Conservation (phyloP, 2,113 vertebrate species). For the Pica pica region DNA sequence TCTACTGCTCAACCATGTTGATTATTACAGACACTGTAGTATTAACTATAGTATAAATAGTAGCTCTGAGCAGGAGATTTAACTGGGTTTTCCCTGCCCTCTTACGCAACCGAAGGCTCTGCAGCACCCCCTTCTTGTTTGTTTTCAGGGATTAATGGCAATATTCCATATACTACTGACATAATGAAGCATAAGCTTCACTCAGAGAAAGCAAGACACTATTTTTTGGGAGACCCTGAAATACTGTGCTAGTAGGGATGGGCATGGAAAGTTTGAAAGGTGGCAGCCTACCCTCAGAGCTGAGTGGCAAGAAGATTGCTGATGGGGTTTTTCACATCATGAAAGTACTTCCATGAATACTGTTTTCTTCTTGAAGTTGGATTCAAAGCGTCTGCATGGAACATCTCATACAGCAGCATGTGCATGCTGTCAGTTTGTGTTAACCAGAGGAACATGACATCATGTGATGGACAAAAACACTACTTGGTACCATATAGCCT, state of each 20-base stretch:
- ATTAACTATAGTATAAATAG: conserved; percentile 37
- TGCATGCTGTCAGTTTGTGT: not conserved
- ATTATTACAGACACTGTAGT: conserved; percentile 16
- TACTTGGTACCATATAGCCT: not conserved
- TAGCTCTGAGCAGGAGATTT: conserved; percentile 9
- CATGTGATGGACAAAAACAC: not conserved
- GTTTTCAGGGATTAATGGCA: conserved; percentile 42
- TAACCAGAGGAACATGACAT: not conserved
- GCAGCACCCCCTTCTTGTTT: conserved; percentile 16
- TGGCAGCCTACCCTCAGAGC: not conserved
- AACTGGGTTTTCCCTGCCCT: conserved; percentile 16
- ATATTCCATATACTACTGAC: conserved; percentile 37
- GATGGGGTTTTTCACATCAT: not conserved
- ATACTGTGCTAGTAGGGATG: not conserved
- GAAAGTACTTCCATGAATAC: not conserved
- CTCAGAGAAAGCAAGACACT: not conserved
- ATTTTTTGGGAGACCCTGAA: not conserved
- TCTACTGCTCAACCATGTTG: conserved; percentile 5
- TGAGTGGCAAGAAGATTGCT: not conserved
- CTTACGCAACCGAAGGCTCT: not conserved
- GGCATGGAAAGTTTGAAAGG: not conserved
- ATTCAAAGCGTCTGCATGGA: not conserved
- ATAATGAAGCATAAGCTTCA: not conserved
- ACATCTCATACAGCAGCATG: not conserved
- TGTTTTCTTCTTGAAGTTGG: not conserved